Percentiles rank a stretch among this genome's conserved stretches.
phyloP scores from a whole-genome alignment of 92 coral and sea anemone species.

The Phenganax stokvisi region DNA sequence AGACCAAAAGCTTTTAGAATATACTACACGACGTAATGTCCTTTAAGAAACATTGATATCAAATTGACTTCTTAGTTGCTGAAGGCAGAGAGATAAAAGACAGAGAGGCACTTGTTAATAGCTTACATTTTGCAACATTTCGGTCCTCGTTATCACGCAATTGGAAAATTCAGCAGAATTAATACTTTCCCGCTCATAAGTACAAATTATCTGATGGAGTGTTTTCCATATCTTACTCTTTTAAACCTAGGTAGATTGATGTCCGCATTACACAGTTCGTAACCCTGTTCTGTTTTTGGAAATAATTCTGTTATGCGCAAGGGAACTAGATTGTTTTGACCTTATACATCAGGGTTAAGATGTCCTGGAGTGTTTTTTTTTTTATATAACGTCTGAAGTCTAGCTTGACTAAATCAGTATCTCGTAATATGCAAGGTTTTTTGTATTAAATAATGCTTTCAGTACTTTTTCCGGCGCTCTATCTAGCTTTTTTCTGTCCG shows the following conservation, averaged over 20 bases:
- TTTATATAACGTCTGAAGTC: slow-evolving; percentile 17
- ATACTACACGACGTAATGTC: too few relatives aligned
- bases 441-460: slow-evolving; percentile 6
- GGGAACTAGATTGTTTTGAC: slow-evolving; percentile 11
- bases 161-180: background rate
- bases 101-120: too few relatives aligned
- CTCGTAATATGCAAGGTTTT: too few relatives aligned
- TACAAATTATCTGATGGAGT: background rate
- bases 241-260: background rate
- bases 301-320: background rate
- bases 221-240: slow-evolving; percentile 1
- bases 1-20: too few relatives aligned
- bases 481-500: slow-evolving; percentile 13
- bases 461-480: slow-evolving; percentile 17
- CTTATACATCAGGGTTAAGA: slow-evolving; percentile 1
- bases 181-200: background rate
- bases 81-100: too few relatives aligned
- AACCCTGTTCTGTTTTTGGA: background rate
- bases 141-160: too few relatives aligned
- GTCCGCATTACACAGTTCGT: too few relatives aligned
- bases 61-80: too few relatives aligned
- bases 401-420: background rate
- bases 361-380: slow-evolving; percentile 11
- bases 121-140: too few relatives aligned
- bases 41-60: too few relatives aligned